Percentiles rank a stretch among this genome's conserved stretches.
These are phyloP conservation scores for Borostomias antarcticus DNA, from an alignment of 2,797 vertebrate genomes.

Conservation along the genomic window DNA sequence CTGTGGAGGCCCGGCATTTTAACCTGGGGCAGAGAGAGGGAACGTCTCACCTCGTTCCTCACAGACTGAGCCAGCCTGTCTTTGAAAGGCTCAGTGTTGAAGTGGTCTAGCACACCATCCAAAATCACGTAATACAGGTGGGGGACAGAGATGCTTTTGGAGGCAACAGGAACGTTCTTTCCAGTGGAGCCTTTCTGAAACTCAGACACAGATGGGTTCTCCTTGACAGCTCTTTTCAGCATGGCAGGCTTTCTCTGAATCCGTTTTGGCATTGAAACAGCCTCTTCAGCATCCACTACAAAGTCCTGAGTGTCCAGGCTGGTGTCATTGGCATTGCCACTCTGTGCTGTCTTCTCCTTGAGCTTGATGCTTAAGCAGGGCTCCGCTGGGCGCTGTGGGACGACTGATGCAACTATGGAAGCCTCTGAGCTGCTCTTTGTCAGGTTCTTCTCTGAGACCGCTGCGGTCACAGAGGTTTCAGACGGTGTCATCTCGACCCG, in stretches of 20 bases:
- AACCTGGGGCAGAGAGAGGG: conserved; percentile 2
- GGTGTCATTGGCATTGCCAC: background rate
- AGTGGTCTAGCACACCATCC: background rate
- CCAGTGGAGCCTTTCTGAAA: too few species aligned
- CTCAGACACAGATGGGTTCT: too few species aligned
- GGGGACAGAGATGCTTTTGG: background rate
- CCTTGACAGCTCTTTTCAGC: too few species aligned
- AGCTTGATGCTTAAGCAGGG: background rate
- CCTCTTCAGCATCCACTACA: background rate
- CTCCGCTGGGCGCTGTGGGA: background rate
- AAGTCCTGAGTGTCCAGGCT: background rate
- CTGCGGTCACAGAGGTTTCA: background rate
- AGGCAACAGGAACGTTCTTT: too few species aligned
- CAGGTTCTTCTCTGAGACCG: background rate
- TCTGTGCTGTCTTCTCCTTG: background rate
- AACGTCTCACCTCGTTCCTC: background rate
- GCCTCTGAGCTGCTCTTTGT: background rate
- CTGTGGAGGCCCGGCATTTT: background rate
- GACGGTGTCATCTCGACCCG: background rate
- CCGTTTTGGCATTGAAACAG: background rate
- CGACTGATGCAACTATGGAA: background rate
- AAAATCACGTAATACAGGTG: background rate
- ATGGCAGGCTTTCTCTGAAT: background rate
- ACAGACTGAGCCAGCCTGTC: conserved; percentile 1
- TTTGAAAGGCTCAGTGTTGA: background rate